Evolutionary conservation across 2,113 vertebrate species (phyloP), one percentile per base, ranked within the genome.

Genomic region (Gopherus evgoodei): DNA sequence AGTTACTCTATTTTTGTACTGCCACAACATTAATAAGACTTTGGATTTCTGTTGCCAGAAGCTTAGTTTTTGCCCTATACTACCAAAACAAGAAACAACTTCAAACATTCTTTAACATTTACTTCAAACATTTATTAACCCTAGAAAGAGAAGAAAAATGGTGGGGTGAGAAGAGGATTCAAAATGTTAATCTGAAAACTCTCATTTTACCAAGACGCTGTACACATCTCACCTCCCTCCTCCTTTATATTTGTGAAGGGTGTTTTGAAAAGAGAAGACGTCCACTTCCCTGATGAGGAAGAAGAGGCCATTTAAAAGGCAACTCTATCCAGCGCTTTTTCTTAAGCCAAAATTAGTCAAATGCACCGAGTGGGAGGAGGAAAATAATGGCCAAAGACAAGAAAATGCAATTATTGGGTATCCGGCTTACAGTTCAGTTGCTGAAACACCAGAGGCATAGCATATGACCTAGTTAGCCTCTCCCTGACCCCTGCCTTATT

Each of bases 11-110:
- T 82, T 22, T 95, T 56, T 76, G 69, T 90, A 59, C 13, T 31
- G 59, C n/a, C 17, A n/a, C 8, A 86, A 3, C 0, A 0, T 95
- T 54, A 88, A 0, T 1, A 89, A 81, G 29, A 1, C 0, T 76
- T 89, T 62, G 50, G 38, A 81, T 2, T 85, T 93, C 44, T 89
- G 5, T 96, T 91, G 81, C 44, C 53, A 82, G 38, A 8, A 44
- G 13, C 88, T 91, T 88, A 86, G 22, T 84, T 82, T 88, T 93
- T 29, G 8, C 13, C 13, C 87, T 85, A 25, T 81, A 22, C 44
- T 80, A 50, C 38, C 10, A 57, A 91, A 95, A 56, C 14, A 86
- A 93, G 53, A 83, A 81, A 29, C 29, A 62, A 56, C 92, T 88
- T 25, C n/a, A 91, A 91, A 9, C 17, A 8, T 78, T 95, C 86